Base-by-base conservation (phyloP, 2,113 vertebrate species). In the Nettapus auritus region DNA sequence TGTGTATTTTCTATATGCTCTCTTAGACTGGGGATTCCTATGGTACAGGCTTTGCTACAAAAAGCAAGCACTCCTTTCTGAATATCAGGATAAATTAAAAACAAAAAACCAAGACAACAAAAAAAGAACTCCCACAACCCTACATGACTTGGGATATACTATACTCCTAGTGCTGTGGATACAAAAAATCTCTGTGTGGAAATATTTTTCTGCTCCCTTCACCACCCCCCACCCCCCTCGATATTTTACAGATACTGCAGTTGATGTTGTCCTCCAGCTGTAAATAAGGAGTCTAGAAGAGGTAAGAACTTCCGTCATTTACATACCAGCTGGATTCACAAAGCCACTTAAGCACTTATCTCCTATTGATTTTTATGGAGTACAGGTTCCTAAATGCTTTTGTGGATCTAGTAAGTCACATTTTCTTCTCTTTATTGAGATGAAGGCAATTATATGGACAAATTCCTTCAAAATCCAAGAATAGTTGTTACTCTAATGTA, bases 401-500 rank as follows among this genome's bases (percentile, higher is more conserved):
- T 66, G 55, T 80, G 28, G 50, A 86, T 83, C 44, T 70, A 60
- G 22, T 25, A 80, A 91, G n/a, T 73, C 13, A 21, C 88, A 42
- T 83, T 91, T 88, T 91, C 29, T 86, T 70, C 8, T 86, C 33
- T 71, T 91, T 91, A 38, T 70, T 80, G 33, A 86, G 36, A 78
- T 71, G 21, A 92, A 79, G 40, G 38, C 29, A 88, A 86, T 86
- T 88, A 83, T 48, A 60, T 84, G 64, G 80, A 44, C 59, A 92
- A 91, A 92, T 81, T 78, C 29, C 31, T 92, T 93, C 64, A 84
- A 88, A 95, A 94, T 31, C 17, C 22, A 78, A 92, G 57, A 88
- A 86, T n/a, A 90, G 18, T 4, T 93, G 68, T 60, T 73, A 86
- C 12, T 83, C 18, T 84, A 84, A 90, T 57, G 8, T 33, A 68